Evolutionary conservation across 2,888 invertebrate genomes (phyloP).

Genomic region (Boloria euphrosyne): DNA sequence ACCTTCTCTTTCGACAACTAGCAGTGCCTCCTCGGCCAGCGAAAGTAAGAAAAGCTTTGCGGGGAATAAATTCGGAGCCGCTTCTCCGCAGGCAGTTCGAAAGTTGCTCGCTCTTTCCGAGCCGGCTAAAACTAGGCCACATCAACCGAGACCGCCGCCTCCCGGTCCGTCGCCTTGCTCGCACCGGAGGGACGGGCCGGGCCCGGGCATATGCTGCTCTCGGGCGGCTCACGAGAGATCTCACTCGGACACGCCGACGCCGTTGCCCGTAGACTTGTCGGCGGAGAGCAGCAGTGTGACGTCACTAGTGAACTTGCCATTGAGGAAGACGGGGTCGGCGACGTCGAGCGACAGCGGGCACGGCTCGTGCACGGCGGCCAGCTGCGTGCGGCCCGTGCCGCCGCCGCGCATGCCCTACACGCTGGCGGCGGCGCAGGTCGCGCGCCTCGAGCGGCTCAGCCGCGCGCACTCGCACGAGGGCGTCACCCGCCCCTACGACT

Average conservation of each 20-base stretch:
- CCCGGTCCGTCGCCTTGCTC: constrained; percentile 86
- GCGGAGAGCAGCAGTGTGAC: constrained; percentile 98
- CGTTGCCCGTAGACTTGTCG: constrained; percentile 93
- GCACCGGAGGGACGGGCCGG: constrained; percentile 84
- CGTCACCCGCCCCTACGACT: constrained; percentile 89
- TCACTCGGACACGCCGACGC: constrained; percentile 93
- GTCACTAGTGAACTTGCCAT: constrained; percentile 93
- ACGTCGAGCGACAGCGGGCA: constrained; percentile 96
- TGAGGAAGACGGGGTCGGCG: constrained; percentile 94
- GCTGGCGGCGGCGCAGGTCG: constrained; percentile 93
- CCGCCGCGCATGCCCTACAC: constrained; percentile 87
- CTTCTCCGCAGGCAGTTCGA: constrained; percentile 97
- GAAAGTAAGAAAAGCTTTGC: constrained; percentile 85
- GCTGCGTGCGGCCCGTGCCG: constrained; percentile 86
- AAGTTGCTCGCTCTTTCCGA: constrained; percentile 96
- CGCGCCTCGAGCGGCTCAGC: constrained; percentile 90
- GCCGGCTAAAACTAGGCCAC: constrained; percentile 92
- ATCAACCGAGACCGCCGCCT: constrained; percentile 88
- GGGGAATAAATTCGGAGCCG: constrained; percentile 91
- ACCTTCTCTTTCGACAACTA: constrained; percentile 95
- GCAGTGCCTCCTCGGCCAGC: constrained; percentile 94
- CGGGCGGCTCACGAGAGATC: constrained; percentile 92
- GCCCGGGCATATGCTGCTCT: constrained; percentile 67
- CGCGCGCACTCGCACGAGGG: constrained; percentile 94
- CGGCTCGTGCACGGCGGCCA: constrained; percentile 85